These are phyloP conservation scores for Muscina levida DNA, from an alignment of 2,888 invertebrate species.

Conservation along the genomic window DNA sequence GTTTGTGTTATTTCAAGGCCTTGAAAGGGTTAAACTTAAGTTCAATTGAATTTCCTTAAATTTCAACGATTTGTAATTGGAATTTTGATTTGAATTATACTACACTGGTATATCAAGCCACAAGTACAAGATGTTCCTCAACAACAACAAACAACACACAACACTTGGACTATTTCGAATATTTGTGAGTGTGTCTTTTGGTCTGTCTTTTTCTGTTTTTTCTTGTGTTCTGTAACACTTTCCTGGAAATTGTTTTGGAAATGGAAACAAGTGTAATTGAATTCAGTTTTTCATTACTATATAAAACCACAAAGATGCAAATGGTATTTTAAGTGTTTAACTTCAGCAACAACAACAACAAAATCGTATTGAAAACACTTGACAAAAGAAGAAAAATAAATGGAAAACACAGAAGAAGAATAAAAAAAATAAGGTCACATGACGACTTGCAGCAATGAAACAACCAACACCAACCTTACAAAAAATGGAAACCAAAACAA, in stretches of 20 bases:
- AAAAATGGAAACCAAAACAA: slow-evolving; percentile 21
- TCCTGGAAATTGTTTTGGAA: slow-evolving; percentile 6
- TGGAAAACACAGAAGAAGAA: slow-evolving; percentile 43
- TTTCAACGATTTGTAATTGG: slow-evolving; percentile 44
- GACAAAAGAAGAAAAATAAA: slow-evolving; percentile 64
- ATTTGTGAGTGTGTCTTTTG: background rate
- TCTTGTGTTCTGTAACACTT: too few species aligned
- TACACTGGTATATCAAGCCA: background rate
- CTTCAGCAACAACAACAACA: slow-evolving; percentile 19
- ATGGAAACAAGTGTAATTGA: slow-evolving; percentile 24
- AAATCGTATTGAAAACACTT: slow-evolving; percentile 59
- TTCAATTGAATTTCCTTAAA: background rate
- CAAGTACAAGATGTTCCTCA: slow-evolving; percentile 12
- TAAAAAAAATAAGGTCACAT: slow-evolving; percentile 62
- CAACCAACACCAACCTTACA: slow-evolving; percentile 23
- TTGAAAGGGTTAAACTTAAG: background rate
- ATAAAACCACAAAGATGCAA: slow-evolving; percentile 76
- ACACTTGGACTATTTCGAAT: slow-evolving; percentile 4
- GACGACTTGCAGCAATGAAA: slow-evolving; percentile 55
- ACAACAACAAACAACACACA: too few species aligned
- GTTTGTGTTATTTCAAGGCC: background rate
- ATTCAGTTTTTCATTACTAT: background rate
- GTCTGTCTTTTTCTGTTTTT: too few species aligned
- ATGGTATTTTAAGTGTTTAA: slow-evolving; percentile 76
- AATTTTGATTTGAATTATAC: slow-evolving; percentile 62